These are phyloP conservation scores for Aricia artaxerxes DNA, from an alignment of 2,888 invertebrate genomes.

Conservation along the genomic window DNA sequence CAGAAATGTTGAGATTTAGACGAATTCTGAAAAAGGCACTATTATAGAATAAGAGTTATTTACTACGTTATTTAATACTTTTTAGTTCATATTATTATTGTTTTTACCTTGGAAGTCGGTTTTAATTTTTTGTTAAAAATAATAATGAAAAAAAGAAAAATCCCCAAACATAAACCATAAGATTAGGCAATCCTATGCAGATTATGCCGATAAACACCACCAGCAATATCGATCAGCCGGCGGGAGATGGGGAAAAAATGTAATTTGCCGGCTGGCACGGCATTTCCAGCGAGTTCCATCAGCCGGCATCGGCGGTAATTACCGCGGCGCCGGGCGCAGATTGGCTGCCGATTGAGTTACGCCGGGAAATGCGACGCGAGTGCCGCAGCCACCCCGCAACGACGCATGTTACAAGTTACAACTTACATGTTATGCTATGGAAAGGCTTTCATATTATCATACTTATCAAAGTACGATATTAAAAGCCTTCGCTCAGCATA, in stretches of 20 bases:
- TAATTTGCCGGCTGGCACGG: constrained; percentile 10
- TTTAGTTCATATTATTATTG: no score
- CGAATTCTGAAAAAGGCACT: no score
- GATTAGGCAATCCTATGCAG: neutral
- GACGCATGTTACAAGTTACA: neutral
- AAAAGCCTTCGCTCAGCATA: no score
- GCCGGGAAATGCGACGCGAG: constrained; percentile 42
- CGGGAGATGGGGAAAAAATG: constrained; percentile 26
- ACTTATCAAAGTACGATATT: no score
- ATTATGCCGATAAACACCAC: neutral
- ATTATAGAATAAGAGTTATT: no score
- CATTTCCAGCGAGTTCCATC: constrained; percentile 34
- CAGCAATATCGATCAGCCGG: constrained; percentile 6
- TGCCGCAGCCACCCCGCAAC: constrained; percentile 22
- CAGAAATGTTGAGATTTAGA: no score
- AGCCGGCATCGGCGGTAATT: constrained; percentile 44
- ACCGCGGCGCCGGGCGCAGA: constrained; percentile 63
- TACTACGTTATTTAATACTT: no score
- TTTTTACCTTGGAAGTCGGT: no score
- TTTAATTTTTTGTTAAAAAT: no score
- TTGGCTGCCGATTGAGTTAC: constrained; percentile 73
- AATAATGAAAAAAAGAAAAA: neutral
- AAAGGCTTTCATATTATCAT: neutral
- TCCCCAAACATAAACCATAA: neutral
- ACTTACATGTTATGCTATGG: neutral